Evolutionary conservation across 1,140 invertebrate species (phyloP).

Genomic region (Aporrectodea caliginosa): DNA sequence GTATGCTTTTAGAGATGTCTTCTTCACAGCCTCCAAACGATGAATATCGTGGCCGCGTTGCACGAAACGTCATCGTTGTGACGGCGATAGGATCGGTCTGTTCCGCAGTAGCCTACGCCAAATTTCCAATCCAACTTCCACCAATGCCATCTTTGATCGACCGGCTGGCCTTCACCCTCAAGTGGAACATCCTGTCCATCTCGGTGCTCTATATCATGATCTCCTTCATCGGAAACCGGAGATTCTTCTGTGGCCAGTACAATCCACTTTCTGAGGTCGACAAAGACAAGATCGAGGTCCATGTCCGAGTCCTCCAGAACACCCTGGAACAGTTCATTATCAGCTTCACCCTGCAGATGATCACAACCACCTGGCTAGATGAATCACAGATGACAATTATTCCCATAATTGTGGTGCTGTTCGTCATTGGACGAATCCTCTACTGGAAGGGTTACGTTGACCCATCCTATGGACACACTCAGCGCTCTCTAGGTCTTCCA

Average conservation of each 20-base stretch:
- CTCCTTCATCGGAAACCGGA: not conserved
- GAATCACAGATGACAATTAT: constrained; percentile 3
- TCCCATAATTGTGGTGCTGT: constrained; percentile 1
- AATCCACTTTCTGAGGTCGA: not conserved
- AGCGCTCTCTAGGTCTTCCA: not conserved
- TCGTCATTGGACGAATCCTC: constrained; percentile 15
- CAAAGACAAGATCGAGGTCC: constrained; percentile 6
- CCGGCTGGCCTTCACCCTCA: not conserved
- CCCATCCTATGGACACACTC: constrained; percentile 1
- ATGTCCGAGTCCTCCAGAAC: constrained; percentile 4
- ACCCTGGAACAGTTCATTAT: constrained; percentile 21
- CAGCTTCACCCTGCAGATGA: constrained; percentile 10
- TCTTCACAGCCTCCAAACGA: not conserved
- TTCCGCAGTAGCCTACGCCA: not conserved
- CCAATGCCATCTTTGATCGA: not conserved
- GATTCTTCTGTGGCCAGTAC: not conserved
- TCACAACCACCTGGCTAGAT: not conserved
- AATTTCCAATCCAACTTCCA: constrained; percentile 7
- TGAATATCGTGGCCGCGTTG: not conserved
- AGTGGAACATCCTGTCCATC: constrained; percentile 9
- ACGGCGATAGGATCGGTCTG: not conserved
- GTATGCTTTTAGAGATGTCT: no score
- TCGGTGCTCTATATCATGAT: not conserved
- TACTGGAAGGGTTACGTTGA: constrained; percentile 17
- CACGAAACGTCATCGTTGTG: not conserved